Evolutionary conservation across 2,113 vertebrate genomes (phyloP).

Genomic region (Psittacula cyanocephala): DNA sequence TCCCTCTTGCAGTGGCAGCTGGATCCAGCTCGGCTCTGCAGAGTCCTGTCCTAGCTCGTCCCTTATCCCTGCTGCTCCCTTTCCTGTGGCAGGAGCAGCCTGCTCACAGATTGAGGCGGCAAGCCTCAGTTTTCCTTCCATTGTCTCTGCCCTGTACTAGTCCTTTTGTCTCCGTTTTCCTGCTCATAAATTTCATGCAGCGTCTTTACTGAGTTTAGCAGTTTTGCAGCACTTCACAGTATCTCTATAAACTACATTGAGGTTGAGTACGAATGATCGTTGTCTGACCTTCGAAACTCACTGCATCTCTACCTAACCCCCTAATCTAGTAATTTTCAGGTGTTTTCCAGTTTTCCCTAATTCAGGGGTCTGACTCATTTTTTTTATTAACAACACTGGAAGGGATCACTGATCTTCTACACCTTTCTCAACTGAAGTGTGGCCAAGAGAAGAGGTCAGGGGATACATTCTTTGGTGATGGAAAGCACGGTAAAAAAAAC

Average conservation of each 20-base stretch:
- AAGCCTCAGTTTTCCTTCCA: not conserved
- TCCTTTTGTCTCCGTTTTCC: not conserved
- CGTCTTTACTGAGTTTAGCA: not conserved
- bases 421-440: not conserved
- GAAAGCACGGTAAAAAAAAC: not conserved
- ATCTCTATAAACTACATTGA: not conserved
- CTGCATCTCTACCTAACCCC: not conserved
- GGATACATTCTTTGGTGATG: not conserved
- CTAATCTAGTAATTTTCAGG: not conserved
- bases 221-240: not conserved
- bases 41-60: not conserved
- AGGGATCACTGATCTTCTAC: not conserved
- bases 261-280: not conserved
- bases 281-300: not conserved
- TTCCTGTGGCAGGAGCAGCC: not conserved
- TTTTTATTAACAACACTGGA: not conserved
- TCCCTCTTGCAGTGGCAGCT: not conserved
- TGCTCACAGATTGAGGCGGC: not conserved
- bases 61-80: not conserved
- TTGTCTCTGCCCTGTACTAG: not conserved
- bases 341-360: not conserved
- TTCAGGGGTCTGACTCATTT: not conserved
- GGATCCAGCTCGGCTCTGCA: not conserved
- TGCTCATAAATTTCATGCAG: not conserved
- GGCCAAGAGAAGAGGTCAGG: not conserved